Conservation (phyloP, 2,888 invertebrate species). For the Euzophera pinguis region DNA sequence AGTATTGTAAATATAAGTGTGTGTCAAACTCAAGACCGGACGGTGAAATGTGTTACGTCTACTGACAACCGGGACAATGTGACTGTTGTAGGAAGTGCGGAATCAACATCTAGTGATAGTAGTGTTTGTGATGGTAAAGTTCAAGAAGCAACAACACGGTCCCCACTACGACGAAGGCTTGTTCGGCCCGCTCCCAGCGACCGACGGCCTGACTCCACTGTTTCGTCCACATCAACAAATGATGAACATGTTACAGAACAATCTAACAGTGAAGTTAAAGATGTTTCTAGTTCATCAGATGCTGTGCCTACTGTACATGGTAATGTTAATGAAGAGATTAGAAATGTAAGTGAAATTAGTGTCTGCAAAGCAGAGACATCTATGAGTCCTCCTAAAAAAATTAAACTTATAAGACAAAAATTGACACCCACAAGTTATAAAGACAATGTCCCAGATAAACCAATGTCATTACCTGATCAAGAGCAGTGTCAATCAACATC, state of each 20-base stretch:
- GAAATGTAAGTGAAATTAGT: constrained; percentile 70
- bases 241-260: constrained; percentile 46
- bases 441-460: constrained; percentile 34
- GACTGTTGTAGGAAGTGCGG: constrained; percentile 69
- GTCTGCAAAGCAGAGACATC: constrained; percentile 76
- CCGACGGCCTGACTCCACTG: constrained; percentile 67
- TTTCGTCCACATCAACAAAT: constrained; percentile 71
- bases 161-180: constrained; percentile 60
- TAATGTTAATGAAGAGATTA: constrained; percentile 68
- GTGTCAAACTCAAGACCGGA: constrained; percentile 55
- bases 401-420: constrained; percentile 72
- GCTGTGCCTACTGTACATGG: constrained; percentile 56
- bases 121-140: constrained; percentile 58
- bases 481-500: constrained; percentile 67
- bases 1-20: constrained; percentile 46
- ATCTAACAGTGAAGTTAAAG: constrained; percentile 55
- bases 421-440: constrained; percentile 39
- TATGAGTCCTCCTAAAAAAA: constrained; percentile 65
- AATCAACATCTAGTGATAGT: constrained; percentile 72
- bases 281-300: constrained; percentile 75
- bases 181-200: constrained; percentile 62
- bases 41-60: constrained; percentile 67
- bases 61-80: constrained; percentile 69
- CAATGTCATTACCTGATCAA: constrained; percentile 31
- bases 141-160: constrained; percentile 46